phyloP scores from a whole-genome alignment of 2,888 invertebrate genomes.

The Aphidoletes aphidimyza region DNA sequence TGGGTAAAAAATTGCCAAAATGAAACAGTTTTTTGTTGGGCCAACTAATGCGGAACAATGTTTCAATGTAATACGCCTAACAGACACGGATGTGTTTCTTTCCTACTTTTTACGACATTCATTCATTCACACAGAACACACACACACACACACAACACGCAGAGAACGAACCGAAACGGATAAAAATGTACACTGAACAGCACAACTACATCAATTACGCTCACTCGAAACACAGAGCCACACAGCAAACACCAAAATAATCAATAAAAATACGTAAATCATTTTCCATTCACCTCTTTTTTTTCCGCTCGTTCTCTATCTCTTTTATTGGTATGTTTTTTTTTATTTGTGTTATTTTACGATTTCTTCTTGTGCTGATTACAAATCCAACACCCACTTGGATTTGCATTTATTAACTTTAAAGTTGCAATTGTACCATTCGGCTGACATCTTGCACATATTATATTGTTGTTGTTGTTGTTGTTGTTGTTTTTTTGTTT shows the following conservation, averaged over 20 bases:
- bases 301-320: neutral
- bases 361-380: conserved; percentile 31
- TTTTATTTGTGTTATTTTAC: neutral
- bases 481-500: neutral
- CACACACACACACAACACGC: neutral
- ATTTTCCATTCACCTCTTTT: conserved; percentile 46
- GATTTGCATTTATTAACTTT: conserved; percentile 33
- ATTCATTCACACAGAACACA: neutral
- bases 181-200: conserved; percentile 44
- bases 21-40: neutral
- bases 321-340: neutral
- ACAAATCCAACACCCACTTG: conserved; percentile 44
- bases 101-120: conserved; percentile 41
- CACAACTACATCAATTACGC: conserved; percentile 34
- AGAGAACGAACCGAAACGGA: neutral
- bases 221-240: neutral
- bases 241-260: neutral
- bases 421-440: conserved; percentile 43
- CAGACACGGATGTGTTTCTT: conserved; percentile 37
- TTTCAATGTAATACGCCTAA: neutral
- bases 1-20: neutral
- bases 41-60: neutral
- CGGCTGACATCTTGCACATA: conserved; percentile 50
- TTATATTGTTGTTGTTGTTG: neutral
- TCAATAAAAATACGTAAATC: conserved; percentile 43